A percentile compares a stretch with the other conserved stretches of the same genome.
Evolutionary conservation across 2,888 invertebrate genomes (phyloP).

Genomic region (Netelia inedita): DNA sequence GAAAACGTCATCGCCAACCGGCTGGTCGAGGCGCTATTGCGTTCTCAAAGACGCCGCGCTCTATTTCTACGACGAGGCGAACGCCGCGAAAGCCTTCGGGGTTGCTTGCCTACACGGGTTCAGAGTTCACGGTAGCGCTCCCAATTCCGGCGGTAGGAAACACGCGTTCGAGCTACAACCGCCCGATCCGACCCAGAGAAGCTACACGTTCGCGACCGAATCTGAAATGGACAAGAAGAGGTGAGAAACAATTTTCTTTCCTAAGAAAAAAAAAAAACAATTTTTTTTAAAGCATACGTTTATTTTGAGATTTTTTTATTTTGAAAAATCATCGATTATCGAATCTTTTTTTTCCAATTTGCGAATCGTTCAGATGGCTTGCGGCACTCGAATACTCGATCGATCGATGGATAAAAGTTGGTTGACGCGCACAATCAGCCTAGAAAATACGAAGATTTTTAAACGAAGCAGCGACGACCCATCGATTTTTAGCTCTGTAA

Average conservation of each 20-base stretch:
- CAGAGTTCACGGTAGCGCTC: constrained; percentile 93
- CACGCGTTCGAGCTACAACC: constrained; percentile 97
- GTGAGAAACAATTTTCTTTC: constrained; percentile 86
- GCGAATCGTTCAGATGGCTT: constrained; percentile 90
- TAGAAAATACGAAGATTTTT: constrained; percentile 71
- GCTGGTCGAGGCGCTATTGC: constrained; percentile 97
- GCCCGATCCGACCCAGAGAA: constrained; percentile 93
- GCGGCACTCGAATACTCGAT: constrained; percentile 97
- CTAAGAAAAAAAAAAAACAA: constrained; percentile 26
- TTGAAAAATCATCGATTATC: not conserved
- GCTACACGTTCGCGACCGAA: constrained; percentile 97
- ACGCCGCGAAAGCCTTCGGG: constrained; percentile 95
- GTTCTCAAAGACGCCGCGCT: constrained; percentile 97
- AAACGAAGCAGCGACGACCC: constrained; percentile 72
- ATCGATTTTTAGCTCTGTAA: constrained; percentile 72
- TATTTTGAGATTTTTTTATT: not conserved
- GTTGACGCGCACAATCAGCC: constrained; percentile 85
- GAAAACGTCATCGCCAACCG: constrained; percentile 92
- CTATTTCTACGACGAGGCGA: constrained; percentile 96
- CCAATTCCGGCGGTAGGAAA: constrained; percentile 92
- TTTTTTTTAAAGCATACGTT: not conserved
- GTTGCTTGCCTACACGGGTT: constrained; percentile 98
- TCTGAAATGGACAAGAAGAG: constrained; percentile 98
- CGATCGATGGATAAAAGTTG: constrained; percentile 95
- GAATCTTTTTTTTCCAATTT: constrained; percentile 17